These are phyloP conservation scores for Lates calcarifer DNA, from an alignment of 2,113 vertebrate species.

Conservation along the genomic window DNA sequence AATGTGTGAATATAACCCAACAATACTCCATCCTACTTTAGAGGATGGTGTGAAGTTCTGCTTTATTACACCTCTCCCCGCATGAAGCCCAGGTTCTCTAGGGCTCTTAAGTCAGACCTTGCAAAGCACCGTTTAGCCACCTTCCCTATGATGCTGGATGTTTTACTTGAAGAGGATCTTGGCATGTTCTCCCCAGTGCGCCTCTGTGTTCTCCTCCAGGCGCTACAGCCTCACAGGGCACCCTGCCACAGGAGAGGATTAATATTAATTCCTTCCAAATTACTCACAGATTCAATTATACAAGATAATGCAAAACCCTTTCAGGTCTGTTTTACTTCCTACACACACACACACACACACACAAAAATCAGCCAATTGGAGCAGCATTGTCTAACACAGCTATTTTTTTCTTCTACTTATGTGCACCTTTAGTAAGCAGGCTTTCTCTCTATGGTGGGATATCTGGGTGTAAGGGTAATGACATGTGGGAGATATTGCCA, in stretches of 20 bases:
- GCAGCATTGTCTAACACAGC: constrained; percentile 35
- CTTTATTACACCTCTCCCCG: constrained; percentile 12
- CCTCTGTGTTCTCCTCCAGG: constrained; percentile 34
- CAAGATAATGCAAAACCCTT: constrained; percentile 72
- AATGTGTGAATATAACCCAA: neutral
- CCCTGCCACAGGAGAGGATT: constrained; percentile 62
- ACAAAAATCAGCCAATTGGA: constrained; percentile 16
- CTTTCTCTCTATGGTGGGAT: neutral
- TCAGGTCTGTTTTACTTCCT: constrained; percentile 54
- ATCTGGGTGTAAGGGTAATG: constrained; percentile 13
- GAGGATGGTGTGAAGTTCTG: constrained; percentile 16
- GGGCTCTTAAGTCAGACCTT: constrained; percentile 35
- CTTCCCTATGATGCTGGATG: constrained; percentile 23
- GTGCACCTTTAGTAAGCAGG: neutral
- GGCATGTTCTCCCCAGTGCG: constrained; percentile 18
- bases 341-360: neutral
- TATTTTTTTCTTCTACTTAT: constrained; percentile 8
- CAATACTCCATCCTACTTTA: constrained; percentile 9
- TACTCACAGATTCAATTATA: constrained; percentile 72
- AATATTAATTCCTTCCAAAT: constrained; percentile 73
- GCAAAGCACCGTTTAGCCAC: constrained; percentile 34
- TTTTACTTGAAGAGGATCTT: constrained; percentile 37
- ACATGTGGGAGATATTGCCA: constrained; percentile 39
- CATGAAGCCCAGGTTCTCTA: neutral
- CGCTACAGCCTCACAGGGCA: constrained; percentile 36